Conservation (phyloP, 2,888 invertebrate genomes). For the Drosophila recens region DNA sequence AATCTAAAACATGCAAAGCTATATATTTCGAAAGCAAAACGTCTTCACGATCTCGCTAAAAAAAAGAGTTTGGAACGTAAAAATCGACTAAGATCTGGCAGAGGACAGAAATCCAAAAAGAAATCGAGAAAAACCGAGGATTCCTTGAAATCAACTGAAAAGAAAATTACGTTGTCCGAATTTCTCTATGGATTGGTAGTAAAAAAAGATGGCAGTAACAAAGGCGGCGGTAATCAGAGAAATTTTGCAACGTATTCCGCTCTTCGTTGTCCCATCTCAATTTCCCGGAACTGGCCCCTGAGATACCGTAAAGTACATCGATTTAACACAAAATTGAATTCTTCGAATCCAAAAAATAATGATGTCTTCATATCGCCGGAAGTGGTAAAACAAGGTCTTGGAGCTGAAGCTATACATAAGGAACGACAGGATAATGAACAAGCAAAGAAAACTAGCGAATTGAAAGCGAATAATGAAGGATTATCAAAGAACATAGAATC, state of each 20-base stretch:
- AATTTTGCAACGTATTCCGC: constrained; percentile 29
- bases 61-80: constrained; percentile 9
- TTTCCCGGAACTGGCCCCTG: neutral
- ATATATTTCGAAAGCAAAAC: constrained; percentile 14
- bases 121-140: neutral
- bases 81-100: constrained; percentile 1
- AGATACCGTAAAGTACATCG: neutral
- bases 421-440: neutral
- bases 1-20: constrained; percentile 3
- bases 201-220: neutral
- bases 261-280: neutral
- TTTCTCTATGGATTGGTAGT: constrained; percentile 30
- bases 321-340: neutral
- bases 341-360: neutral
- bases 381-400: constrained; percentile 22
- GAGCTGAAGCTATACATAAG: neutral
- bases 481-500: neutral
- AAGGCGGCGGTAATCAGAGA: constrained; percentile 13
- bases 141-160: neutral
- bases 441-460: neutral
- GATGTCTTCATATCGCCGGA: constrained; percentile 29
- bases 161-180: constrained; percentile 8
- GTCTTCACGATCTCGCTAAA: constrained; percentile 8
- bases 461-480: neutral
- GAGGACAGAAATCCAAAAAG: neutral